Evolutionary conservation across 1,140 invertebrate genomes (phyloP), one percentile per base, ranked within the genome.

Genomic region (Zaprionus taronus): DNA sequence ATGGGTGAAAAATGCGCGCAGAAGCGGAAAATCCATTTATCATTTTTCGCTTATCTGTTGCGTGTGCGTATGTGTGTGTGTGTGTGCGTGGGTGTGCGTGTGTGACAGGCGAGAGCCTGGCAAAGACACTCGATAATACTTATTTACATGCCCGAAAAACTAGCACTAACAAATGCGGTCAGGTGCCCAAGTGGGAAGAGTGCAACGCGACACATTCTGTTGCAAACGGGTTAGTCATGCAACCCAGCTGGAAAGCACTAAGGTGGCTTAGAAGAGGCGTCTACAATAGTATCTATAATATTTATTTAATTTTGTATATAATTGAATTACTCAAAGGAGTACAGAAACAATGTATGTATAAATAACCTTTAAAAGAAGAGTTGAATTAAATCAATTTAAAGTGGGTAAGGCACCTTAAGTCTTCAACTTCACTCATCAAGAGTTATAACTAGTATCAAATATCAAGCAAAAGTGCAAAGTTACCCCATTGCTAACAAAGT

Each of bases 21-120:
- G 47, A 63, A 55, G 68, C 51, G 58, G 38, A 69, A 70, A 75
- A 75, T 70, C 67, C 72, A 75, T 75, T 70, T 75, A 75, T 75
- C 72, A 75, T 64, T 36, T 31, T 22, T 53, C 41, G 41, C 41
- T 6, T 47, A 47, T 47, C 41, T n/a, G 41, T 7, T 41, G 38
- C 0, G 38, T 15, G 38, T n/a, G 15, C 5, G 38, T 41, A 0
- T 20, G 47, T 26, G 56, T 15, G 55, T 17, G 31, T 47, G n/a
- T 4, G 17, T 26, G 24, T 26, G 56, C 28, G 24, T 56, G 49
- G 28, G 20, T 36, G 47, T 26, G 65, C 12, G 31, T 47, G 60
- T 36, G 49, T 69, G 56, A 56, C 65, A 38, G 22, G 65, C 57
- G 41, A 9, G 38, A 70, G 53, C 51, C 58, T 44, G 44, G 22